Base-by-base conservation (phyloP, 2,113 vertebrate genomes). In the Varanus komodoensis region DNA sequence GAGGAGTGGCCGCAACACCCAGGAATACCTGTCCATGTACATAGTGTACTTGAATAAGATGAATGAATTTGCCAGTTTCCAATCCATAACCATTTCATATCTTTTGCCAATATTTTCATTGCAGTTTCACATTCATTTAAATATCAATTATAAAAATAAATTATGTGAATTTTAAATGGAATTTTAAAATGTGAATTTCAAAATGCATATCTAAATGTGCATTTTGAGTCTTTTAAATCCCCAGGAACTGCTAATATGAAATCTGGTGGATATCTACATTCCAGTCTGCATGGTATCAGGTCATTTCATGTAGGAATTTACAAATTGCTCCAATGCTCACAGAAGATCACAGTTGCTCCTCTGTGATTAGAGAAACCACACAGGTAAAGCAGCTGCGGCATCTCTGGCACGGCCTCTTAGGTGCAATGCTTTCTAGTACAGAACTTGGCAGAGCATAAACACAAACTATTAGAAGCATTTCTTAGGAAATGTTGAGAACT, bases 391-490 rank as follows among this genome's bases (percentile, higher is more conserved):
- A 68, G 8, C 27, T 68, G 29, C 64, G 80, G 38, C 57, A n/a
- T 5, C 5, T 4, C 8, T 12, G 73, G 67, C 34, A 44, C 34
- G 14, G 27, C 11, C 54, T 64, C 34, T 64, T 83, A 52, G 69
- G 52, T 83, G 4, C 27, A 64, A 67, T 75, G 8, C 50, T 44
- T 4, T 74, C 87, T 74, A 34, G 27, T n/a, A 19, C 25, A 64
- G 64, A n/a, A 50, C 69, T 82, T 83, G 64, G 48, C n/a, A n/a
- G 69, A 83, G 52, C 25, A 64, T 75, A 83, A 82, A 75, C 80
- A 73, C 34, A 83, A 8, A 23, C 69, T 25, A 5, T 64, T 74
- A 74, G 29, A 82, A 74, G 52, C 14, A 73, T 73, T 82, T 88
- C 34, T 82, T 82, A 29, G 69, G 15, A 74, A 83, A 12, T 23